Conservation (phyloP, 2,888 invertebrate genomes). For the Mythimna impura region DNA sequence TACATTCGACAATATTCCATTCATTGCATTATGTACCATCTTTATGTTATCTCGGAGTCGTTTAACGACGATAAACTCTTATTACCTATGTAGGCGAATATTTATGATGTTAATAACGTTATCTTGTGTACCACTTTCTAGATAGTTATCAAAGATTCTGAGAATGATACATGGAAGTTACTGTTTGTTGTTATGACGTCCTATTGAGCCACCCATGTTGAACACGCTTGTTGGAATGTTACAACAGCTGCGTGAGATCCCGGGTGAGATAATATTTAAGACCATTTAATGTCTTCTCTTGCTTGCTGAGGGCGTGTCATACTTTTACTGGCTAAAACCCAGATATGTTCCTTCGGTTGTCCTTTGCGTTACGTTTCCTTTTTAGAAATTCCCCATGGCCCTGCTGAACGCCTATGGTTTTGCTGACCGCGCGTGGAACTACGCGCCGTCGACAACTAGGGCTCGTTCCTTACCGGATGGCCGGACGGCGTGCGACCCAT, state of each 20-base stretch:
- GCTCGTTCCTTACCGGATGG: no score
- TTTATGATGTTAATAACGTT: conserved; percentile 57
- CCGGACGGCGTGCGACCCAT: no score
- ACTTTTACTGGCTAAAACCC: no score
- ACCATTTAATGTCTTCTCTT: neutral
- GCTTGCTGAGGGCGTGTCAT: no score
- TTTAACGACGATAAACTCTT: conserved; percentile 56
- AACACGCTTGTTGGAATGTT: conserved; percentile 1
- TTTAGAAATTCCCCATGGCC: no score
- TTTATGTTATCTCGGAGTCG: conserved; percentile 41
- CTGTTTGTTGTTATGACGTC: conserved; percentile 41
- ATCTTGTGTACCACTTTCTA: conserved; percentile 61
- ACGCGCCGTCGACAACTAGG: no score
- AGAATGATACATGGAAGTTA: conserved; percentile 44
- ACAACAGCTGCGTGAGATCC: conserved; percentile 11
- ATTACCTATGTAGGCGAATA: conserved; percentile 58
- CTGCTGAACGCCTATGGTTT: no score
- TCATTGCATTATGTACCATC: conserved; percentile 35
- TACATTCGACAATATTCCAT: conserved; percentile 56
- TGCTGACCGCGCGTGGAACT: no score
- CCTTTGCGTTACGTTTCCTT: neutral
- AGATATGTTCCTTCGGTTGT: neutral
- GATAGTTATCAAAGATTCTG: conserved; percentile 54
- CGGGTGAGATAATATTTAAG: conserved; percentile 1
- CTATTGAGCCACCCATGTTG: conserved; percentile 24